These are phyloP conservation scores for Onychomys arenicola DNA, from an alignment of 2,797 vertebrate genomes.

Conservation along the genomic window DNA sequence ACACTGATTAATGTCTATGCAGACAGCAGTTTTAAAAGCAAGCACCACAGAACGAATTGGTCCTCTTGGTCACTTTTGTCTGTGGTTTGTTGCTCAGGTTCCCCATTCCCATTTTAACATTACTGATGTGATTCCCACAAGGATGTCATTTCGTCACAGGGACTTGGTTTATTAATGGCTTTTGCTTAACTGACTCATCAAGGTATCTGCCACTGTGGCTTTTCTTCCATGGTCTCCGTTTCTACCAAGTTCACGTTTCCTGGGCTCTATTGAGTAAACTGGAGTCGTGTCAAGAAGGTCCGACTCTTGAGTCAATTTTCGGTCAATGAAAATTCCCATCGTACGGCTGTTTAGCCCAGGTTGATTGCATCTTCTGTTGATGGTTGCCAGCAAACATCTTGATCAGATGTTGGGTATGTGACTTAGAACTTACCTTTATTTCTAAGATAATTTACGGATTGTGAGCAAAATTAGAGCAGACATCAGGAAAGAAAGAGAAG, in stretches of 20 bases:
- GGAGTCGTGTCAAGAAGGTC: slow-evolving; percentile 11
- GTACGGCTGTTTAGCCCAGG: neutral
- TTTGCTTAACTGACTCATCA: neutral
- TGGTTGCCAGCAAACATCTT: neutral
- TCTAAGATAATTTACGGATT: slow-evolving; percentile 6
- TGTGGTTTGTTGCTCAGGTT: neutral
- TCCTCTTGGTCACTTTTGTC: slow-evolving; percentile 39
- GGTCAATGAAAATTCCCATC: slow-evolving; percentile 28
- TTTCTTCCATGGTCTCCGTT: slow-evolving; percentile 21
- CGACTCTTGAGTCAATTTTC: slow-evolving; percentile 44
- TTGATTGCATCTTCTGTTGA: slow-evolving; percentile 25
- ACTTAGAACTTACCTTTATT: slow-evolving; percentile 37
- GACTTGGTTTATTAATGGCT: neutral
- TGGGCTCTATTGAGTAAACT: slow-evolving; percentile 19
- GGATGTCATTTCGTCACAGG: slow-evolving; percentile 17
- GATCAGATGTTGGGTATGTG: neutral
- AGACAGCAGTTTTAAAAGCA: slow-evolving; percentile 50
- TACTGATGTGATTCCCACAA: slow-evolving; percentile 11
- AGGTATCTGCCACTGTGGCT: neutral
- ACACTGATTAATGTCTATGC: slow-evolving; percentile 2
- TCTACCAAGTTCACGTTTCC: slow-evolving; percentile 39
- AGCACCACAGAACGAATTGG: slow-evolving; percentile 11
- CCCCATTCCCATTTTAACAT: slow-evolving; percentile 7
- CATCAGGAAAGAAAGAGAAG: neutral
- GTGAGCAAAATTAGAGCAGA: slow-evolving; percentile 33